A percentile compares a stretch with the other conserved stretches of the same genome.
These are phyloP conservation scores for Oreochromis tanganicae DNA, from an alignment of 2,113 vertebrate genomes.

Conservation along the genomic window DNA sequence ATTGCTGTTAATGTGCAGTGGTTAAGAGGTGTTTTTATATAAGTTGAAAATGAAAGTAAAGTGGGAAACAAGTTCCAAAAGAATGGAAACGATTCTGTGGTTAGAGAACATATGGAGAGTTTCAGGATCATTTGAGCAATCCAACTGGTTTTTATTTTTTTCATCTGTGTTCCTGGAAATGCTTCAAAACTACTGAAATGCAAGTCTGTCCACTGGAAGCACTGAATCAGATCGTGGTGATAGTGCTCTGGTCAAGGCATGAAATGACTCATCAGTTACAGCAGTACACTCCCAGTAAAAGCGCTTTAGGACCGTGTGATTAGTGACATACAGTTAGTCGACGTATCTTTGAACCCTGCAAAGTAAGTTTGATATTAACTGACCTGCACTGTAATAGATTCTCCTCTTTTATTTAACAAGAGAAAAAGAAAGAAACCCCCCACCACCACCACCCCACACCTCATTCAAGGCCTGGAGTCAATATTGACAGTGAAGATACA, in stretches of 20 bases:
- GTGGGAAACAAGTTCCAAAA: background rate
- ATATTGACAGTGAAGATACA: constrained; percentile 14
- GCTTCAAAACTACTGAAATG: constrained; percentile 21
- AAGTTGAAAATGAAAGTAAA: background rate
- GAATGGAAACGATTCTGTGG: background rate
- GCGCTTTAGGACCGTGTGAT: constrained; percentile 20
- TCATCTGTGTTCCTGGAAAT: constrained; percentile 29
- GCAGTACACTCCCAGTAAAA: constrained; percentile 33
- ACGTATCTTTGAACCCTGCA: constrained; percentile 25
- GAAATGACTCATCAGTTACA: constrained; percentile 49
- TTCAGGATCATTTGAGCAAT: background rate
- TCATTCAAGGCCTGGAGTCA: background rate
- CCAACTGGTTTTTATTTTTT: background rate
- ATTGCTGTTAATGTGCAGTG: background rate
- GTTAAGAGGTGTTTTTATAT: background rate
- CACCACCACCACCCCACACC: background rate
- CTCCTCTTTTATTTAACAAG: background rate
- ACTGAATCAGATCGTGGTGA: constrained; percentile 12
- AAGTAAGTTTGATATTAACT: constrained; percentile 33
- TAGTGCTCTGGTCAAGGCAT: constrained; percentile 9
- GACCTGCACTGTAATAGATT: background rate
- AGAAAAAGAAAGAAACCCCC: background rate
- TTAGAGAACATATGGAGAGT: background rate
- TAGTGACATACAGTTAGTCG: background rate
- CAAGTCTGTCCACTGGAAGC: constrained; percentile 28